Evolutionary conservation across 2,888 invertebrate species (phyloP).

Genomic region (Adelphocoris suturalis): DNA sequence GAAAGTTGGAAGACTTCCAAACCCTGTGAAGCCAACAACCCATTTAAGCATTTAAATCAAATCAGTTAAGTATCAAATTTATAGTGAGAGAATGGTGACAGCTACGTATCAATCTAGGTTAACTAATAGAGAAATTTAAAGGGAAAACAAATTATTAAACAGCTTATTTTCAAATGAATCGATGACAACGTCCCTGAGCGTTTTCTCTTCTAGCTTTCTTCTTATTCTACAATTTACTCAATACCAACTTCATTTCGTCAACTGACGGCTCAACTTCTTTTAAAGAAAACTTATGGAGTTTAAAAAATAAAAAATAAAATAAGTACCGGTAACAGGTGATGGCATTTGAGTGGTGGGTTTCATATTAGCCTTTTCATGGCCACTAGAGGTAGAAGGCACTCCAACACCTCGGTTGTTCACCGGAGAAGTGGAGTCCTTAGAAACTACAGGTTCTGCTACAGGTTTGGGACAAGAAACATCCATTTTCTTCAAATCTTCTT

Average conservation of each 20-base stretch:
- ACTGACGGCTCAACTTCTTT: not conserved
- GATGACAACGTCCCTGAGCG: too few relatives aligned
- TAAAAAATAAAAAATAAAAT: not conserved
- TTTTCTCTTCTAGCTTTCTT: too few relatives aligned
- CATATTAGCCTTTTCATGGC: not conserved
- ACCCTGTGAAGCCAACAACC: too few relatives aligned
- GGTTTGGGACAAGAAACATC: not conserved
- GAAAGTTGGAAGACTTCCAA: too few relatives aligned
- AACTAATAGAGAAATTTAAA: too few relatives aligned
- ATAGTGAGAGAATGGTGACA: too few relatives aligned
- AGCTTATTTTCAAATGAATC: too few relatives aligned
- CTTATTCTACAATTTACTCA: too few relatives aligned
- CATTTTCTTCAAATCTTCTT: not conserved
- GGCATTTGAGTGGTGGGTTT: not conserved
- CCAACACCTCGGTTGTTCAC: not conserved
- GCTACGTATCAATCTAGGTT: too few relatives aligned
- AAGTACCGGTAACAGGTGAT: not conserved
- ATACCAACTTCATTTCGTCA: not conserved
- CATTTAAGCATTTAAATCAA: too few relatives aligned
- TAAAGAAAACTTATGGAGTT: not conserved
- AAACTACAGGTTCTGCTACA: not conserved
- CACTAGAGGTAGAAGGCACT: not conserved
- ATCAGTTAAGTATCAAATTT: too few relatives aligned
- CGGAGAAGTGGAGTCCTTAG: not conserved
- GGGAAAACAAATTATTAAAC: too few relatives aligned